Evolutionary conservation across 2,888 invertebrate genomes (phyloP).

Genomic region (Crematogaster levior): DNA sequence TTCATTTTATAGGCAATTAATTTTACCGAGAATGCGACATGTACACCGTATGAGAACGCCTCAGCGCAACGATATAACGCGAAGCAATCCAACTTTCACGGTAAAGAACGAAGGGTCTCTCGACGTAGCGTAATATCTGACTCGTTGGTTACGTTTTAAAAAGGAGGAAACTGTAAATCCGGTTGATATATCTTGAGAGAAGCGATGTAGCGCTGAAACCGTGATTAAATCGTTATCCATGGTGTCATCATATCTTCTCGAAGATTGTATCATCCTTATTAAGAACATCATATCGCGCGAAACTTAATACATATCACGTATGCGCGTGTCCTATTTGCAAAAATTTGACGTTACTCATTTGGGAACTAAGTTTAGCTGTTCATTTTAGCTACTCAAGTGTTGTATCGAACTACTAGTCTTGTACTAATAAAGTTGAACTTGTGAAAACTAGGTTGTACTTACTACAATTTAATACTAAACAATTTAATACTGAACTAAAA

Average conservation of each 20-base stretch:
- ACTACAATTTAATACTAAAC: no score
- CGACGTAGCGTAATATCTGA: constrained; percentile 58
- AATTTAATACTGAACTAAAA: no score
- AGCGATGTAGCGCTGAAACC: constrained; percentile 21
- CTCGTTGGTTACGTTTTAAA: constrained; percentile 7
- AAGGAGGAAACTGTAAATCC: constrained; percentile 7
- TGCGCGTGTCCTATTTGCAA: not conserved
- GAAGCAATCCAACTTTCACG: constrained; percentile 11
- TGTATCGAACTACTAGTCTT: not conserved
- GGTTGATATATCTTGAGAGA: not conserved
- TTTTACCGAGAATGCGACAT: constrained; percentile 75
- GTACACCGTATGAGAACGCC: constrained; percentile 46
- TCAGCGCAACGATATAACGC: constrained; percentile 2
- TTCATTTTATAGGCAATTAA: constrained; percentile 84
- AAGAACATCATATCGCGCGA: not conserved
- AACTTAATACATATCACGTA: not conserved
- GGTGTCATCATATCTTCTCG: not conserved
- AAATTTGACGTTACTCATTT: not conserved
- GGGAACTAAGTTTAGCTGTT: not conserved
- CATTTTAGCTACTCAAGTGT: not conserved
- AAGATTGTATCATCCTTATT: not conserved
- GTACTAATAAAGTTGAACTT: constrained; percentile 2
- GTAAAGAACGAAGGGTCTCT: constrained; percentile 9
- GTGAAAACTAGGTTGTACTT: not conserved
- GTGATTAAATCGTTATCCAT: constrained; percentile 21